Base-by-base conservation (phyloP, 2,888 invertebrate genomes). In the Eristalinus sepulchralis region DNA sequence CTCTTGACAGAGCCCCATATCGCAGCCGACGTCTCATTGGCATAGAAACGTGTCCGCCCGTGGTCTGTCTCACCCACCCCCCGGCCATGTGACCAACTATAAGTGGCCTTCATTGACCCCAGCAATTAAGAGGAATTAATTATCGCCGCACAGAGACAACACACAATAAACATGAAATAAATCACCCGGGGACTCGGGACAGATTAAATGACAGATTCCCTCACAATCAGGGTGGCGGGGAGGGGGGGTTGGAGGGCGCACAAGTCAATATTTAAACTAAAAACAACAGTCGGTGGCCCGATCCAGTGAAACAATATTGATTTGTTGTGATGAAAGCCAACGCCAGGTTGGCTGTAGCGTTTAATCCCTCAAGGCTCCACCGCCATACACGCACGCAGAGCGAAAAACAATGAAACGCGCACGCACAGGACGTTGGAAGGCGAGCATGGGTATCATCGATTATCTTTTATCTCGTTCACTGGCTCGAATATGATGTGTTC, bases 391-490 rank as follows among this genome's bases (percentile, higher is more conserved):
- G 10, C 13, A 11, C 17, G 31, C 13, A 64, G 24, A n/a, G 11
- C 53, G 55, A 22, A 47, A 47, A 68, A n/a, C 31, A 53, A 62
- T 36, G 22, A 13, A 34, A 24, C 22, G 57, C 24, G 31, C 67
- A 67, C 55, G 20, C 66, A 73, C 66, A 53, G 39, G 71, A 77
- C 36, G 66, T 57, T 1, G 73, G 17, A 22, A 10, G 17, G 13
- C 53, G 62, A 55, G 39, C 22, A 70, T 20, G 64, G 60, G 63
- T 68, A 31, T 17, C 63, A 47, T 34, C 24, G 68, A 83, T 79
- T 84, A 67, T 80, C 70, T 84, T 80, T 72, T 71, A 80, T 76
- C 84, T 62, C 71, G 62, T 60, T 84, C 84, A 76, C 55, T 84
- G 80, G 76, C 6, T 80, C 47, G 80, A 55, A 84, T 80, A 80